Evolutionary conservation across 2,888 invertebrate genomes (phyloP).

Genomic region (Carcina quercana): DNA sequence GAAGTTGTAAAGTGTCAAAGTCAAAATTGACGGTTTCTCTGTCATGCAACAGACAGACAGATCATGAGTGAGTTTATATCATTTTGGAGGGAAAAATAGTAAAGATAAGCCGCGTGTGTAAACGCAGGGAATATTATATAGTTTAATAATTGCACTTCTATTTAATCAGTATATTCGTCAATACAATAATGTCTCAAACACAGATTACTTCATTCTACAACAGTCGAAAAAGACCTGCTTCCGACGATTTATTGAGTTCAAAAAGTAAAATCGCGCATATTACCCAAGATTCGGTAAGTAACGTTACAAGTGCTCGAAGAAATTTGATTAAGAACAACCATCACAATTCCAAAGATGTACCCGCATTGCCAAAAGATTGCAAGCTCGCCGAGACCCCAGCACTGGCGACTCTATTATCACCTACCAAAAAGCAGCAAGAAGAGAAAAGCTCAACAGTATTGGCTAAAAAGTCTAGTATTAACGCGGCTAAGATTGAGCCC

Average conservation of each 20-base stretch:
- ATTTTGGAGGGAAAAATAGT: not conserved
- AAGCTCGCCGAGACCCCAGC: conserved; percentile 10
- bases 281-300: conserved; percentile 34
- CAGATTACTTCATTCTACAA: conserved; percentile 84
- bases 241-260: conserved; percentile 75
- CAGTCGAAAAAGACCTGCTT: conserved; percentile 83
- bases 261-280: conserved; percentile 67
- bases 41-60: too few relatives aligned
- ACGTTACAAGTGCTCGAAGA: conserved; percentile 30
- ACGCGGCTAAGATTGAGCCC: conserved; percentile 24
- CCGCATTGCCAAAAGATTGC: conserved; percentile 4
- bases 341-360: conserved; percentile 14
- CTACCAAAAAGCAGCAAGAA: not conserved
- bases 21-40: too few relatives aligned
- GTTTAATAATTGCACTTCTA: too few relatives aligned
- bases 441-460: conserved; percentile 26
- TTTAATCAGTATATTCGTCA: conserved; percentile 4
- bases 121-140: too few relatives aligned
- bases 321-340: conserved; percentile 20
- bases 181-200: conserved; percentile 80
- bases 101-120: too few relatives aligned
- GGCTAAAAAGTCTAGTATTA: conserved; percentile 46
- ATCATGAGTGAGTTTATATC: too few relatives aligned
- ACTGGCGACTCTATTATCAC: conserved; percentile 3
- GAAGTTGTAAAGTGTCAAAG: too few relatives aligned